Percentiles rank a stretch among this genome's conserved stretches.
phyloP scores from a whole-genome alignment of 2,797 vertebrate genomes.

The Phalloptychus januarius region DNA sequence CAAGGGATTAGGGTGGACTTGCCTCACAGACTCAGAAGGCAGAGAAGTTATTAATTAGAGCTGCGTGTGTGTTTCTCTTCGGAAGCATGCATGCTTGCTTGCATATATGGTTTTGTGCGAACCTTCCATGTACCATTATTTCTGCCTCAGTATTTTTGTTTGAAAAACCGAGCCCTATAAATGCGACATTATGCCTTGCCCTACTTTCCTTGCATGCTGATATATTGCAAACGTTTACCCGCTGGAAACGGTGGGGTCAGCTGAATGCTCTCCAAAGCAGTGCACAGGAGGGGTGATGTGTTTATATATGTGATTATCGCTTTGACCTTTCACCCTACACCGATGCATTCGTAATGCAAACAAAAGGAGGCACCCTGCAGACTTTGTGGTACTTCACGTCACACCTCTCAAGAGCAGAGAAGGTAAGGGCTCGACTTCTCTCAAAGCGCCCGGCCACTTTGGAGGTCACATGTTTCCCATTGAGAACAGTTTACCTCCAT shows the following conservation, averaged over 20 bases:
- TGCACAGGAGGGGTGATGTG: slow-evolving; percentile 59
- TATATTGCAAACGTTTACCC: slow-evolving; percentile 73
- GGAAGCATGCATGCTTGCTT: slow-evolving; percentile 15
- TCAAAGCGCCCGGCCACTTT: slow-evolving; percentile 64
- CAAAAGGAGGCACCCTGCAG: slow-evolving; percentile 65
- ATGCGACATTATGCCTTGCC: slow-evolving; percentile 10
- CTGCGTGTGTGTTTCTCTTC: slow-evolving; percentile 32
- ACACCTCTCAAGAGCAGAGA: slow-evolving; percentile 41
- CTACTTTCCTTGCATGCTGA: slow-evolving; percentile 43
- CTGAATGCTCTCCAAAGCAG: slow-evolving; percentile 44
- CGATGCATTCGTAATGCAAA: slow-evolving; percentile 73
- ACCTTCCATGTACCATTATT: slow-evolving; percentile 41
- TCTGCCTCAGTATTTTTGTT: slow-evolving; percentile 49
- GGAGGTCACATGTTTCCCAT: slow-evolving; percentile 80
- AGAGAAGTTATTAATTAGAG: slow-evolving; percentile 78
- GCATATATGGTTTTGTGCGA: slow-evolving; percentile 50
- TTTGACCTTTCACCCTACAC: slow-evolving; percentile 71
- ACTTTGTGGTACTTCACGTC: slow-evolving; percentile 47
- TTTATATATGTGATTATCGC: slow-evolving; percentile 79
- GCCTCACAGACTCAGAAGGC: slow-evolving; percentile 74
- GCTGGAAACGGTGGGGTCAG: slow-evolving; percentile 58
- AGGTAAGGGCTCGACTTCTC: slow-evolving; percentile 42
- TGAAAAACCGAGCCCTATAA: slow-evolving; percentile 53
- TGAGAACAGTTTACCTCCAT: slow-evolving; percentile 79
- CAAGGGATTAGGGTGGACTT: slow-evolving; percentile 78